Percentiles rank a stretch among this genome's conserved stretches.
These are phyloP conservation scores for Nyctibius grandis DNA, from an alignment of 2,797 vertebrate species.

Conservation along the genomic window DNA sequence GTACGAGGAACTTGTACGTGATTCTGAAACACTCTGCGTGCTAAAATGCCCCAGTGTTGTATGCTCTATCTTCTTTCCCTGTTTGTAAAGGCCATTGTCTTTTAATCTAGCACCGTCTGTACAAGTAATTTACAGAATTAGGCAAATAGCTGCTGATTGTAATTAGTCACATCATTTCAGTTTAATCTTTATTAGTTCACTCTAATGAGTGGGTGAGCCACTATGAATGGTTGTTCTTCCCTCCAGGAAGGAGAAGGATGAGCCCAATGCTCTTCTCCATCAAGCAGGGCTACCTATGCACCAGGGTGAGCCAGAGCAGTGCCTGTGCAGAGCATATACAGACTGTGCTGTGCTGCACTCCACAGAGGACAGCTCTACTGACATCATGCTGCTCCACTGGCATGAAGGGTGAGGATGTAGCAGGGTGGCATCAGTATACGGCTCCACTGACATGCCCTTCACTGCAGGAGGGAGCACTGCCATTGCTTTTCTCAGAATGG, in stretches of 20 bases:
- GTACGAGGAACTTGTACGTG: fast-evolving
- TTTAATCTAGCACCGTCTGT: not conserved
- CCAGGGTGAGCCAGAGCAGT: not conserved
- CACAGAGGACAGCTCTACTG: not conserved
- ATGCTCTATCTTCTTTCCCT: not conserved
- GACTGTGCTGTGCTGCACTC: not conserved
- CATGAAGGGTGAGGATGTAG: not conserved
- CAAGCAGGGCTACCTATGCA: not conserved
- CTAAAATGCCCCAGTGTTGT: not conserved
- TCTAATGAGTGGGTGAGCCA: not conserved
- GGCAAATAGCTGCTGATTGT: not conserved
- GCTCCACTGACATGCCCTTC: not conserved
- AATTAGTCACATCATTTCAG: not conserved
- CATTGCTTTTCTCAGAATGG: not conserved
- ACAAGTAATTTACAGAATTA: not conserved
- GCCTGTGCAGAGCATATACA: not conserved
- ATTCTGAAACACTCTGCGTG: not conserved
- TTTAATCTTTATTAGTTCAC: not conserved
- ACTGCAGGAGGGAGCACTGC: not conserved
- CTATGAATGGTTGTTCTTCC: not conserved
- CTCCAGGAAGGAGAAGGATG: not conserved
- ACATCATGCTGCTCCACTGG: not conserved
- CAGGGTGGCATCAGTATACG: not conserved
- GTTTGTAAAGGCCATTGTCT: not conserved
- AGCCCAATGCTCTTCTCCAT: not conserved